Evolutionary conservation across 2,113 vertebrate genomes (phyloP).

Genomic region (Dunckerocampus dactyliophorus): DNA sequence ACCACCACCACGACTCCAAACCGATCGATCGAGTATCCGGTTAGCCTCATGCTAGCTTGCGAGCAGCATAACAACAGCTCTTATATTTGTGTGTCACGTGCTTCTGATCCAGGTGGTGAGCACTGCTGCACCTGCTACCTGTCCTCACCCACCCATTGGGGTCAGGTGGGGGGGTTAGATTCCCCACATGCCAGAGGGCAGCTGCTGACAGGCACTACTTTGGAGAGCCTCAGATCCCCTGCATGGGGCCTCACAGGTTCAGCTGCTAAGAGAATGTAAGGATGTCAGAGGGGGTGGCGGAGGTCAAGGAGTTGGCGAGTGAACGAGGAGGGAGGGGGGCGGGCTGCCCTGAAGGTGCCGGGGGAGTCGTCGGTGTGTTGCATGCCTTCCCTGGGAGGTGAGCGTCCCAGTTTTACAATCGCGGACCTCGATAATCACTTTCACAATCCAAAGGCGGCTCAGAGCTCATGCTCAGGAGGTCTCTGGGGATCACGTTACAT

Average conservation of each 20-base stretch:
- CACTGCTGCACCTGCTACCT: slow-evolving; percentile 71
- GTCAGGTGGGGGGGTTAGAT: slow-evolving; percentile 44
- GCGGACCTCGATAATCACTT: slow-evolving; percentile 68
- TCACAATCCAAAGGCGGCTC: slow-evolving; percentile 57
- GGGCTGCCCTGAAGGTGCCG: background rate
- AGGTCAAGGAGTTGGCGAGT: slow-evolving; percentile 57
- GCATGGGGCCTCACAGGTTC: slow-evolving; percentile 56
- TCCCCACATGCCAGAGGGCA: slow-evolving; percentile 74
- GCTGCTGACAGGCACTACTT: slow-evolving; percentile 71
- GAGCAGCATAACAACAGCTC: slow-evolving; percentile 16
- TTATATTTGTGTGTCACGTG: slow-evolving; percentile 45
- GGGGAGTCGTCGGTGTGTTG: slow-evolving; percentile 22
- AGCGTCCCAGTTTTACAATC: slow-evolving; percentile 58
- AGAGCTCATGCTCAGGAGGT: slow-evolving; percentile 47
- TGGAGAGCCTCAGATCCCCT: slow-evolving; percentile 42
- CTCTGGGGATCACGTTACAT: slow-evolving; percentile 62
- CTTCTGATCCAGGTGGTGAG: slow-evolving; percentile 55
- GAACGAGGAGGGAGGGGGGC: background rate
- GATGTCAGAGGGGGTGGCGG: slow-evolving; percentile 43
- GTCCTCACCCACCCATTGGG: slow-evolving; percentile 62
- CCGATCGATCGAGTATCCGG: background rate
- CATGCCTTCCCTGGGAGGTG: slow-evolving; percentile 60
- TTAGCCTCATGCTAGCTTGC: background rate
- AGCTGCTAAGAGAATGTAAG: slow-evolving; percentile 59
- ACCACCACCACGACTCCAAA: slow-evolving; percentile 31